Evolutionary conservation across 1,140 invertebrate species (phyloP), one percentile per base, ranked within the genome.

Genomic region (Pantala flavescens): DNA sequence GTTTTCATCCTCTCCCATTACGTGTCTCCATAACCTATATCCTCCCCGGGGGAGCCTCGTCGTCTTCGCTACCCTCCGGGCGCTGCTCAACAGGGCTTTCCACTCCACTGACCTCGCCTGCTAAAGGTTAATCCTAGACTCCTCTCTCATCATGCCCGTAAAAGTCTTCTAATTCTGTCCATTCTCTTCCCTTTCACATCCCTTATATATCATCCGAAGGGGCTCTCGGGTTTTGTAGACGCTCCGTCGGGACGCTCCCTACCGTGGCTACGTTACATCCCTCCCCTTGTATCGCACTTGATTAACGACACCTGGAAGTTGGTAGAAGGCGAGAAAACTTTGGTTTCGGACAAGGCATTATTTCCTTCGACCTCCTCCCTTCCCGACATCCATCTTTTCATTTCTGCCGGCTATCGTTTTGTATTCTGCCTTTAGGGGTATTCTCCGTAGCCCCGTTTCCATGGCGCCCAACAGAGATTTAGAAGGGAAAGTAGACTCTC

Each of bases 281-380:
- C 49, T 63, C 49, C 49, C 49, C 49, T 63, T 63, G 49, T 63
- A 63, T 63, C 49, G 49, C 49, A 63, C 49, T 63, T 63, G 49
- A 63, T 63, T 63, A 63, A 63, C 49, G 49, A 63, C 49, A 63
- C 16, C 49, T 16, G 49, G 49, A 63, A 63, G 49, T 63, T 63
- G 12, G 49, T 63, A 12, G 49, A 63, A 63, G 49, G 49, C 49
- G 49, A 63, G 49, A 63, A 63, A 63, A 63, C 49, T 63, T 63
- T 63, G 49, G 49, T 63, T 21, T 63, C n/a, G 49, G 49, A 63
- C 49, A 19, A 16, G 49, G 12, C 49, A 63, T 63, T 63, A 63
- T 63, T 63, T 63, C n/a, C 49, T 63, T 63, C 49, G 49, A 63
- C 49, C 49, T 63, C 49, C 49, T 12, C 49, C 49, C 12, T 21